Evolutionary conservation across 2,113 vertebrate species (phyloP), one percentile per base, ranked within the genome.

Genomic region (Corythoichthys haematopterus): DNA sequence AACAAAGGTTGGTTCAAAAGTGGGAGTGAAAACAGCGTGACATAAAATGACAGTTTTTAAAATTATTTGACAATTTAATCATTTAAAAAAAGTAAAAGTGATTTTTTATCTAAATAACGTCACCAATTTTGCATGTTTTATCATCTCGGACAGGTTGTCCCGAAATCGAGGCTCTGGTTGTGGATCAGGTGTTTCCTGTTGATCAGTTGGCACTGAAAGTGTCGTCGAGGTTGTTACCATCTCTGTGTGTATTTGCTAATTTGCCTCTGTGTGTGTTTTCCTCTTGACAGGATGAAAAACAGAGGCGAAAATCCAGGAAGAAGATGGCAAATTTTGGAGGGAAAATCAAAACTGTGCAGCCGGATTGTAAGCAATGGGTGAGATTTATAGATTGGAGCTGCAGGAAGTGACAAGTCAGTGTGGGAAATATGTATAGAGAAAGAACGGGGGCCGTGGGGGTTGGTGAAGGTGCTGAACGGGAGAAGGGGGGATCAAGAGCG

Each of bases 401-500:
- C 80, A 84, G 86, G 88, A 87, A 85, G 79, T 77, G 2, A 82
- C 72, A 13, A 74, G 75, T 74, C 37, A 4, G 73, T 77, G 69
- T 82, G 83, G 79, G 82, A 87, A 82, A 87, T 80, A 85, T 77
- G 77, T 75, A 80, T 0, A 72, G 78, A 76, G 76, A 64, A 74
- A 1, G 68, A 76, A 80, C 70, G 68, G 69, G 71, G 72, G 67
- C 45, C 62, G 68, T 80, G 72, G 80, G 50, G 50, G 52, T 11
- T 20, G 3, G 33, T 33, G 55, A 36, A 36, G 55, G 33, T 50
- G 47, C 13, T 63, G 71, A 80, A 72, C 75, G 52, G 74, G 72
- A 73, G 16, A 74, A 82, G 76, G 80, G 82, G 76, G 84, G 90
- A 90, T 86, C 79, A 85, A 87, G 88, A 90, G 85, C 40, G 82